Base-by-base conservation (phyloP, 2,797 vertebrate genomes). In the Molossus molossus region DNA sequence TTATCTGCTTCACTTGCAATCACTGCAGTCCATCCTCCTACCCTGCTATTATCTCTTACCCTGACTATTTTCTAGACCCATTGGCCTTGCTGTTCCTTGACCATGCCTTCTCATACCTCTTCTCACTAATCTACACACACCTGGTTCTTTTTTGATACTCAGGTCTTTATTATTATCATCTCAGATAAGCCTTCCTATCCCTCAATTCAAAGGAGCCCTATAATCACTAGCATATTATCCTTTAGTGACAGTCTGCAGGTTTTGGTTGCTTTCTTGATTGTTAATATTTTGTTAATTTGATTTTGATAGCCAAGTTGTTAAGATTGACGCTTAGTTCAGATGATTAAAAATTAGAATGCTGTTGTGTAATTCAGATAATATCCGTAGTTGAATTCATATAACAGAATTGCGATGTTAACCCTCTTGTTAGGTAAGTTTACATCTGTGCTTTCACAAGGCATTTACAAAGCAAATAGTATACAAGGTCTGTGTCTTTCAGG, bases 231-330 rank as follows among this genome's bases (percentile, higher is more conserved):
- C 2, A 0, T 55, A 45, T 80, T 76, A 84, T 3, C 33, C 48
- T 72, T 87, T 60, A 60, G 58, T 93, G 33, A 53, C 37, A 64
- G 67, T 80, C 37, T 79, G 57, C 40, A 14, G 48, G 73, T 72
- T 87, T 93, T 53, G 48, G 0, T 81, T 73, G 4, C n/a, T 77
- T 3, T 81, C 40, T 82, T 70, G 10, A 45, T 50, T 81, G n/a
- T 45, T 91, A 45, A 29, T 65, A 20, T 48, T 93, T 85, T 87
- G 72, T 40, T 81, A 29, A 45, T 91, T 86, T 93, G 20, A 58
- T 48, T 90, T 9, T 58, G 62, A 70, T 48, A 53, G 20, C 21
- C 29, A 55, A 48, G 9, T 17, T 53, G 11, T 80, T 81, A 86
- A 27, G 5, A 55, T 25, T 60, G 27, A 65, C 12, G 64, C 33